A percentile compares a stretch with the other conserved stretches of the same genome.
These are phyloP conservation scores for Aproaerema taeniolella DNA, from an alignment of 2,888 invertebrate genomes.

Conservation along the genomic window DNA sequence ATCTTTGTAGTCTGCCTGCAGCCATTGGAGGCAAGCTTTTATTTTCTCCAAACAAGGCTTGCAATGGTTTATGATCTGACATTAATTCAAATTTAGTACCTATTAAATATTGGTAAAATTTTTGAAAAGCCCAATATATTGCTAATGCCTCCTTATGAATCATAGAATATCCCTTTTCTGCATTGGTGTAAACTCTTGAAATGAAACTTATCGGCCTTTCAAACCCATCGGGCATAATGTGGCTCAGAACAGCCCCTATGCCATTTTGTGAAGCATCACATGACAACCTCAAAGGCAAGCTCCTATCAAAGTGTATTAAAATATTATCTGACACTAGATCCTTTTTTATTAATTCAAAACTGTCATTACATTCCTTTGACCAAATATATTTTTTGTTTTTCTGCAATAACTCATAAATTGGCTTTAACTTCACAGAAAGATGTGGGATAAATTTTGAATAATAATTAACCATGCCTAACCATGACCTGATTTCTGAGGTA, in stretches of 20 bases:
- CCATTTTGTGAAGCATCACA: conserved; percentile 30
- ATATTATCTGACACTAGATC: conserved; percentile 14
- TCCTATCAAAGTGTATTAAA: conserved; percentile 21
- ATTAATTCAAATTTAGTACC: conserved; percentile 30
- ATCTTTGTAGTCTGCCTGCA: conserved; percentile 32
- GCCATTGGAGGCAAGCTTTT: conserved; percentile 35
- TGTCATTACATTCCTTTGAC: conserved; percentile 7
- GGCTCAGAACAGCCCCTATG: conserved; percentile 26
- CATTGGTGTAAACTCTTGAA: conserved; percentile 27
- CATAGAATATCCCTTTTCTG: conserved; percentile 35
- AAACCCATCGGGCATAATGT: conserved; percentile 24
- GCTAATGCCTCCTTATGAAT: conserved; percentile 36
- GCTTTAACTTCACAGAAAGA: conserved; percentile 10
- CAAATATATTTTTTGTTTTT: conserved; percentile 9
- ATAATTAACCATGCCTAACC: conserved; percentile 14
- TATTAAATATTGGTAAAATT: conserved; percentile 38
- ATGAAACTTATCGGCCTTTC: conserved; percentile 31
- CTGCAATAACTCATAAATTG: conserved; percentile 10
- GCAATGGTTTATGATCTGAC: conserved; percentile 36
- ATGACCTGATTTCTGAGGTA: background rate
- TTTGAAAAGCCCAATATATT: conserved; percentile 33
- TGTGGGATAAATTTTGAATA: conserved; percentile 15
- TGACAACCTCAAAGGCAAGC: conserved; percentile 24
- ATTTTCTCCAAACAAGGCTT: conserved; percentile 29
- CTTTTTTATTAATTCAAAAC: conserved; percentile 6